Evolutionary conservation across 2,888 invertebrate species (phyloP).

Genomic region (Thera obeliscata): DNA sequence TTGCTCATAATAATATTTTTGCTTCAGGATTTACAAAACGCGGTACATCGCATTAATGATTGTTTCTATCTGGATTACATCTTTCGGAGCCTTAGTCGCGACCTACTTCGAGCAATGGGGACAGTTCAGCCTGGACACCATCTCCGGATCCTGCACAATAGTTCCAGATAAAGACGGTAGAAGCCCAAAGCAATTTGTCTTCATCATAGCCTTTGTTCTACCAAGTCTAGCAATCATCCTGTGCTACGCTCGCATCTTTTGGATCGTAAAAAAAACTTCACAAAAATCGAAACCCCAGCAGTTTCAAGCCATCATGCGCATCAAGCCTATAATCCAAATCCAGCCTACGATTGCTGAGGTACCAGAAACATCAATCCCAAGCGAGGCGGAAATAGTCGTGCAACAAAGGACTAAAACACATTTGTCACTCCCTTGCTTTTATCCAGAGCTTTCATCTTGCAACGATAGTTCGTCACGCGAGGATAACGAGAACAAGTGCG

Average conservation of each 20-base stretch:
- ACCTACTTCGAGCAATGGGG: conserved; percentile 92
- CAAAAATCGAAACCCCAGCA: conserved; percentile 84
- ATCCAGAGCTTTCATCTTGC: conserved; percentile 59
- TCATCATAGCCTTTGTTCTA: conserved; percentile 91
- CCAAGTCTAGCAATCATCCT: conserved; percentile 93
- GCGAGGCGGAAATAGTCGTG: conserved; percentile 36
- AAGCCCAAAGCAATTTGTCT: conserved; percentile 91
- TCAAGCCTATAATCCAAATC: conserved; percentile 48
- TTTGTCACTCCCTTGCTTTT: conserved; percentile 45
- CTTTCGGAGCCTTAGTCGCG: conserved; percentile 88
- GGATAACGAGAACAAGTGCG: conserved; percentile 62
- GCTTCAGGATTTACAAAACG: conserved; percentile 87
- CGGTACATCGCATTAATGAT: conserved; percentile 89
- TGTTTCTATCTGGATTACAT: conserved; percentile 87
- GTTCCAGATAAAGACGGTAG: conserved; percentile 86
- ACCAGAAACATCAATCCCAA: conserved; percentile 47
- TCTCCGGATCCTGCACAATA: conserved; percentile 92
- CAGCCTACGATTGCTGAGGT: conserved; percentile 63
- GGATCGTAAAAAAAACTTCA: conserved; percentile 89
- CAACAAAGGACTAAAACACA: conserved; percentile 28
- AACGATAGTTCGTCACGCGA: conserved; percentile 54
- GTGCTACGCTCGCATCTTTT: conserved; percentile 93
- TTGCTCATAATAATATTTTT: conserved; percentile 19
- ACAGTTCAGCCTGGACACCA: conserved; percentile 89
- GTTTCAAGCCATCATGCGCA: too few relatives aligned